Percentiles rank a stretch among this genome's conserved stretches.
These are phyloP conservation scores for Coptotermes formosanus DNA, from an alignment of 1,140 invertebrate species.

Conservation along the genomic window DNA sequence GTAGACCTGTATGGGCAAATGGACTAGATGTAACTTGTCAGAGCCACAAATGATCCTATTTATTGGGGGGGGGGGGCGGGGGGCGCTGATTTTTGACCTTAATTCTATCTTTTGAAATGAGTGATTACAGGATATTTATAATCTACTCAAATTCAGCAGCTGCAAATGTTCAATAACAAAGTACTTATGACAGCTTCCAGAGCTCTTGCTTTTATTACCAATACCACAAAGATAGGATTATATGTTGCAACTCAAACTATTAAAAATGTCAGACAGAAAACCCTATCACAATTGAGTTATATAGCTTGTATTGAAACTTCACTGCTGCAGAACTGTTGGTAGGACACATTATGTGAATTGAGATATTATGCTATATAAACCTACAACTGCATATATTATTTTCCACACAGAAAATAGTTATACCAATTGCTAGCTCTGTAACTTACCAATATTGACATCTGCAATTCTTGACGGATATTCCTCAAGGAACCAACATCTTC, in stretches of 20 bases:
- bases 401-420: neutral
- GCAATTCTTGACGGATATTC: constrained; percentile 84
- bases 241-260: no score
- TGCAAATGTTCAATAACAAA: no score
- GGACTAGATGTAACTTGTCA: neutral
- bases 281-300: neutral
- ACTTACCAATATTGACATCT: constrained; percentile 81
- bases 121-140: no score
- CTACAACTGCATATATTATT: neutral
- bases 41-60: neutral
- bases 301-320: neutral
- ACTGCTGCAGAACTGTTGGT: neutral
- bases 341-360: neutral
- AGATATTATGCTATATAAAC: neutral
- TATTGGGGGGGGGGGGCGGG: no score
- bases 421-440: neutral
- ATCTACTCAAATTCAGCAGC: no score
- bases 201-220: no score
- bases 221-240: no score
- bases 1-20: no score
- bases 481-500: constrained; percentile 92
- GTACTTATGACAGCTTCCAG: no score
- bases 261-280: neutral
- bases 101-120: no score
- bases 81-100: no score